These are phyloP conservation scores for Empidonax alnorum DNA, from an alignment of 2,113 vertebrate genomes.

Conservation along the genomic window DNA sequence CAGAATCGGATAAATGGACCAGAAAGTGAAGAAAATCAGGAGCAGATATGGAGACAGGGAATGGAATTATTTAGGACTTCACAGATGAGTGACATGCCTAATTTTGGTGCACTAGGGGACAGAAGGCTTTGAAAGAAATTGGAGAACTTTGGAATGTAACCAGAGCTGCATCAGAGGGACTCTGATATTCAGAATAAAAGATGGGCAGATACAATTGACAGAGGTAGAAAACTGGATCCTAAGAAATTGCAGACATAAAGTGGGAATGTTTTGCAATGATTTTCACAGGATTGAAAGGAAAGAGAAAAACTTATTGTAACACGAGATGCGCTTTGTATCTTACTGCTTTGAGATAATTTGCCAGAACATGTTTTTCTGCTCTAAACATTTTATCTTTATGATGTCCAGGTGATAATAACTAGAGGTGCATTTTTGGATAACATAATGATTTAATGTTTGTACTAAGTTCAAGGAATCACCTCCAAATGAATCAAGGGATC, in stretches of 20 bases:
- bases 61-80: conserved; percentile 7
- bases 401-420: neutral
- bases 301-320: neutral
- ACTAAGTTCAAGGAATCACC: neutral
- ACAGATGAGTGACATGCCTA: conserved; percentile 16
- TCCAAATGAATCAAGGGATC: neutral
- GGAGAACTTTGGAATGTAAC: conserved; percentile 21
- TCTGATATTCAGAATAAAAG: neutral
- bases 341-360: neutral
- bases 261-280: neutral
- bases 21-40: conserved; percentile 11
- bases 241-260: neutral
- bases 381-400: neutral
- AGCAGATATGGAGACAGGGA: conserved; percentile 6
- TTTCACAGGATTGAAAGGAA: neutral
- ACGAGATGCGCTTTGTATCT: neutral
- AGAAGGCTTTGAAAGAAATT: conserved; percentile 34
- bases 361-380: neutral
- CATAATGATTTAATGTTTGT: neutral
- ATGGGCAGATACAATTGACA: neutral
- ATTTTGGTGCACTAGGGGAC: conserved; percentile 23
- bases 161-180: conserved; percentile 4
- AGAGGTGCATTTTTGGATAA: neutral
- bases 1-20: neutral
- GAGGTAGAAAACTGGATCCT: neutral